Evolutionary conservation across 2,797 vertebrate species (phyloP), one percentile per base, ranked within the genome.

Genomic region (Vipera latastei): DNA sequence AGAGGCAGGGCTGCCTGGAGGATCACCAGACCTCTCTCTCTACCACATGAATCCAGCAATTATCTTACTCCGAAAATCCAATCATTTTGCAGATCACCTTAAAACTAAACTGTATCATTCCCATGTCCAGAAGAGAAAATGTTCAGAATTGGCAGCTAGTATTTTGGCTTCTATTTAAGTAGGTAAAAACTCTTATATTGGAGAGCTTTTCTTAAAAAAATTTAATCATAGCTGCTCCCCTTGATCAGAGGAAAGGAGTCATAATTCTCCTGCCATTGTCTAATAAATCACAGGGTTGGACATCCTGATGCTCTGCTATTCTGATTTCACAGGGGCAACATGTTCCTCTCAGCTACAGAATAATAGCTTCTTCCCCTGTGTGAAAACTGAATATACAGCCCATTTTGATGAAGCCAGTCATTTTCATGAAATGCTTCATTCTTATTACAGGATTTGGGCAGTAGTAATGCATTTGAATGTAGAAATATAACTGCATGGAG

Each of bases 161-260:
- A 90, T 92, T 94, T 90, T 93, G 85, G 0, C 93, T 95, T 92
- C 94, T 96, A 86, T 92, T 59, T 94, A 92, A 53, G 91, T 1
- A 0, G 86, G 96, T 96, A 97, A 96, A 95, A 94, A 89, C 93
- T 90, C 95, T 97, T 97, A 96, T 94, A 94, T 92, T 96, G 94
- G 85, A 91, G 92, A 92, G 65, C 85, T 95, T 51, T 48, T 38
- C 32, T 38, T 38, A 38, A 38, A 38, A 38, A 38, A 38, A 38
- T 2, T 55, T 94, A 51, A 91, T 93, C 96, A 94, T 93, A 94
- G 90, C 92, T 96, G 95, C 93, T 95, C 94, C 93, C 93, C 92
- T 96, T 96, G 92, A 91, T 95, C 96, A 94, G 18, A 18, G 89
- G 91, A 89, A 95, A 94, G 92, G 89, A 95, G 93, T 94, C 95